Percentiles rank a stretch among this genome's conserved stretches.
Conservation (phyloP, 1,140 invertebrate genomes). For the Aphelenchoides fujianensis region DNA sequence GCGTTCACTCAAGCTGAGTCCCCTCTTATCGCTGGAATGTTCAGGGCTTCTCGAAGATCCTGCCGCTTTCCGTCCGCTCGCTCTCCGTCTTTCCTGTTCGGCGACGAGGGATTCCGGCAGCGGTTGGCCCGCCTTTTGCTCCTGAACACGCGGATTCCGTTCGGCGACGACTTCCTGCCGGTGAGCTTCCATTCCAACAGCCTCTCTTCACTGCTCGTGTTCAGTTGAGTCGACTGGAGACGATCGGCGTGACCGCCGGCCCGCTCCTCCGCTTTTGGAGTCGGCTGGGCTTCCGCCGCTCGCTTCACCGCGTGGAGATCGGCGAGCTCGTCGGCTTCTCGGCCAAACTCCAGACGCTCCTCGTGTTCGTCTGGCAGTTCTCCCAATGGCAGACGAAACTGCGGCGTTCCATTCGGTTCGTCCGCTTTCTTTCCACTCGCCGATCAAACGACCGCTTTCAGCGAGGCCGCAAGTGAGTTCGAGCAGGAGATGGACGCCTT, state of each 20-base stretch:
- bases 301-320: background rate
- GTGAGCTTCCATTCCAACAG: background rate
- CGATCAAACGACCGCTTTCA: background rate
- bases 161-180: background rate
- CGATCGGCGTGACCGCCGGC: background rate
- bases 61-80: background rate
- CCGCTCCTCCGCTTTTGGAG: background rate
- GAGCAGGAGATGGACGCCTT: background rate
- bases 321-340: background rate
- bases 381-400: background rate
- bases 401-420: background rate
- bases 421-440: background rate
- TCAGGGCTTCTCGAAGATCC: background rate
- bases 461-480: background rate
- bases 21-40: too few relatives aligned
- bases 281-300: background rate
- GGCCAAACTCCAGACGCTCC: background rate
- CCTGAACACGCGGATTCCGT: background rate
- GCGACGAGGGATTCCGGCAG: background rate
- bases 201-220: background rate
- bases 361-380: background rate
- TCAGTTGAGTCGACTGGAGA: background rate
- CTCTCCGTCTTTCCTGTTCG: background rate
- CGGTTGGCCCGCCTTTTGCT: background rate
- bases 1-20: too few relatives aligned